Evolutionary conservation across 1,140 invertebrate genomes (phyloP).

Genomic region (Pogonomyrmex barbatus): DNA sequence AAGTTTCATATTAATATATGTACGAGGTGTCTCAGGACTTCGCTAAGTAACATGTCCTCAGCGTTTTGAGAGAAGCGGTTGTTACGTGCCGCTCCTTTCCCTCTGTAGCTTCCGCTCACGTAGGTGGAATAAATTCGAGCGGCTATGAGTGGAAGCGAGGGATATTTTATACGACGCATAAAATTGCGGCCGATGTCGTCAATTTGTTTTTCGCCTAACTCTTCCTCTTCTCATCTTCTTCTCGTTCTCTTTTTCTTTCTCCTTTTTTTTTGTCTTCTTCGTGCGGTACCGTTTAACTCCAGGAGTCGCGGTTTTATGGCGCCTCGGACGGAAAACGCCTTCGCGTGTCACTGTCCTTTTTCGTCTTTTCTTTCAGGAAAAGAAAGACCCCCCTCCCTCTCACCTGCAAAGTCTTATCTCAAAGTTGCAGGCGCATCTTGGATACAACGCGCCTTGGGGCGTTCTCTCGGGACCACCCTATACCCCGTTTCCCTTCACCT

Average conservation of each 20-base stretch:
- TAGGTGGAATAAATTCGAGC: conserved; percentile 63
- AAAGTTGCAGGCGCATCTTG: conserved; percentile 63
- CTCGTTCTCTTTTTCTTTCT: neutral
- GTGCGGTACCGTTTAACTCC: conserved; percentile 43
- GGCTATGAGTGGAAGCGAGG: conserved; percentile 3
- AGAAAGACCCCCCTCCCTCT: neutral
- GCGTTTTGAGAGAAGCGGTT: conserved; percentile 10
- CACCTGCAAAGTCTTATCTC: conserved; percentile 71
- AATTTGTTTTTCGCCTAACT: conserved; percentile 69
- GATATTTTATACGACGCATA: conserved; percentile 58
- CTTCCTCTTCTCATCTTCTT: neutral
- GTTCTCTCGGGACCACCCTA: conserved; percentile 11
- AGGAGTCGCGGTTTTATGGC: conserved; percentile 63
- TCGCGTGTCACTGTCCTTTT: conserved; percentile 45
- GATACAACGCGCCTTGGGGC: conserved; percentile 43
- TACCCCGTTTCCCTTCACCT: neutral
- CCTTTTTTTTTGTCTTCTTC: neutral
- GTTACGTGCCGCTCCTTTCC: conserved; percentile 30
- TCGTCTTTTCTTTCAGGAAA: conserved; percentile 46
- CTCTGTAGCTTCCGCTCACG: conserved; percentile 14
- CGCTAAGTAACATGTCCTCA: conserved; percentile 3
- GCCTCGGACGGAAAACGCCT: conserved; percentile 34
- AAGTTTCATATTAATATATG: conserved; percentile 11
- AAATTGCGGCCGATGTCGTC: conserved; percentile 65
- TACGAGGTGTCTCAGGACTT: neutral